These are phyloP conservation scores for Mesocentrotus franciscanus DNA, from an alignment of 53 echinoderm and acorn worm species.

Conservation along the genomic window DNA sequence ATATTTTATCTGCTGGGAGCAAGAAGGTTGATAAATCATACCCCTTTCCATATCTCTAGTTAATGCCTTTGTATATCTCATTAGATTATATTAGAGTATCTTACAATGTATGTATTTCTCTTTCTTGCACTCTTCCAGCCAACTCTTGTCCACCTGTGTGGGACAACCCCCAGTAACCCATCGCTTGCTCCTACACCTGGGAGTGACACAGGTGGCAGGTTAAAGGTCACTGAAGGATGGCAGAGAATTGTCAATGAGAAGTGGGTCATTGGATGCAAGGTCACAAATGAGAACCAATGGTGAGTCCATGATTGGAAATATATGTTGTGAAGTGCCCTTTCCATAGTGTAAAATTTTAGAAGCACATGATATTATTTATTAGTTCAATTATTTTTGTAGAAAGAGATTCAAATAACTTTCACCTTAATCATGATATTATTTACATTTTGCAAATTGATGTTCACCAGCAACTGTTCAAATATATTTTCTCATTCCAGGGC, in stretches of 20 bases:
- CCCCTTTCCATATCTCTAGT: too few species aligned
- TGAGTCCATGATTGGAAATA: neutral
- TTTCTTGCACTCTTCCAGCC: neutral
- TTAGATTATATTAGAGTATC: too few species aligned
- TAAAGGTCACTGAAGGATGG: constrained; percentile 51
- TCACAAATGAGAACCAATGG: constrained; percentile 50
- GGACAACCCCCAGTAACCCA: neutral
- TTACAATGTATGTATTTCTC: neutral
- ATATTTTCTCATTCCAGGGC: neutral
- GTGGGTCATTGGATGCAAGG: constrained; percentile 48
- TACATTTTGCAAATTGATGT: too few species aligned
- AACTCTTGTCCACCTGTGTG: constrained; percentile 43
- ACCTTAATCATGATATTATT: too few species aligned
- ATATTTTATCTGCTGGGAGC: too few species aligned
- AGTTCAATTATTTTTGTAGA: too few species aligned
- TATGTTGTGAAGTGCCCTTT: neutral
- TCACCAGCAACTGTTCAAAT: too few species aligned
- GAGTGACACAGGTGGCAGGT: neutral
- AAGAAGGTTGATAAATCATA: too few species aligned
- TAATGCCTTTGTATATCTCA: too few species aligned
- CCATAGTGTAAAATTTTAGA: neutral
- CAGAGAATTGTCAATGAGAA: constrained; percentile 34
- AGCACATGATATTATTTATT: too few species aligned
- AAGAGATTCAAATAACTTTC: too few species aligned
- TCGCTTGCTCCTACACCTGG: neutral